Percentiles rank a stretch among this genome's conserved stretches.
phyloP scores from a whole-genome alignment of 2,888 invertebrate genomes.

The Mythimna impura region DNA sequence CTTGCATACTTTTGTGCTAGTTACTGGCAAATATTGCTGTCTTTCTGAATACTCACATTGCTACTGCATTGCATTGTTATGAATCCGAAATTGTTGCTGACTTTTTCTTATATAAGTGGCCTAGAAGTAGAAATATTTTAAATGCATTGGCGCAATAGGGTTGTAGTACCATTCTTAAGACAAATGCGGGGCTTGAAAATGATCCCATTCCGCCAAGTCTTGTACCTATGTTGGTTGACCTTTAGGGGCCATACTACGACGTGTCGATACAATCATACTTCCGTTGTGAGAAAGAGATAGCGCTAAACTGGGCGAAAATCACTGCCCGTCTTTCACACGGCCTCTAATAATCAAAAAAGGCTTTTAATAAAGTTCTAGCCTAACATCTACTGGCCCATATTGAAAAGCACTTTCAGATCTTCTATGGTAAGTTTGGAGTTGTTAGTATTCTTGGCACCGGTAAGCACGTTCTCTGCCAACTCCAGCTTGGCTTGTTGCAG shows the following conservation, averaged over 20 bases:
- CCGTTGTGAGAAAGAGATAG: too few species aligned
- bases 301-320: too few species aligned
- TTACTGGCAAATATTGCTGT: not conserved
- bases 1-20: not conserved
- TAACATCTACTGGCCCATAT: slow-evolving; percentile 78
- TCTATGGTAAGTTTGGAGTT: slow-evolving; percentile 94
- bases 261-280: too few species aligned
- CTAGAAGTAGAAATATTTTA: not conserved
- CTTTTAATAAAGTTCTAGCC: not conserved
- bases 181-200: not conserved
- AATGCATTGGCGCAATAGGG: not conserved
- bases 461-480: slow-evolving; percentile 94
- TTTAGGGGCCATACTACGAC: too few species aligned
- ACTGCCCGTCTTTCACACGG: too few species aligned
- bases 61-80: not conserved
- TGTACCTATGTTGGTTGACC: too few species aligned
- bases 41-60: not conserved
- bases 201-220: not conserved
- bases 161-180: too few species aligned
- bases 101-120: too few species aligned
- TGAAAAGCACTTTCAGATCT: slow-evolving; percentile 94
- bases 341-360: not conserved
- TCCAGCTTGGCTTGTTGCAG: slow-evolving; percentile 95
- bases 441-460: slow-evolving; percentile 91
- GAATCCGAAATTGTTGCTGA: not conserved